phyloP scores from a whole-genome alignment of 2,888 invertebrate species.

The Nymphalis polychloros region DNA sequence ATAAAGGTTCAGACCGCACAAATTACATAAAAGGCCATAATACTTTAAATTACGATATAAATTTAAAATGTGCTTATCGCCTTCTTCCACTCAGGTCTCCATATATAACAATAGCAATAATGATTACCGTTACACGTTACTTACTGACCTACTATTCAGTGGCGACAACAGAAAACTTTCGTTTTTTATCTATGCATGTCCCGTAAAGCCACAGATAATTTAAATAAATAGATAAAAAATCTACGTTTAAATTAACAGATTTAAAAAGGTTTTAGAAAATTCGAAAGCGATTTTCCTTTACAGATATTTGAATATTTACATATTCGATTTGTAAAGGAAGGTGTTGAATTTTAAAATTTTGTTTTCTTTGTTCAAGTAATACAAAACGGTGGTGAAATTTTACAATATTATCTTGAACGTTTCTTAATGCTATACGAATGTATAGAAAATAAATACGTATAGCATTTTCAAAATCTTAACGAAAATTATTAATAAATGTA shows the following conservation, averaged over 20 bases:
- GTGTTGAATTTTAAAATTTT: not conserved
- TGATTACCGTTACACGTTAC: not conserved
- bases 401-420: too few relatives aligned
- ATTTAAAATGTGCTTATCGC: too few relatives aligned
- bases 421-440: too few relatives aligned
- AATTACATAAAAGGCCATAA: too few relatives aligned
- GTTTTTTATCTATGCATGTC: conserved; percentile 57
- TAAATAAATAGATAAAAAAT: conserved; percentile 10
- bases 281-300: conserved; percentile 42
- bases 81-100: too few relatives aligned
- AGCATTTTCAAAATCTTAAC: too few relatives aligned
- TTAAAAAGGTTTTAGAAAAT: conserved; percentile 26
- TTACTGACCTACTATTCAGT: not conserved
- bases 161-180: conserved; percentile 39
- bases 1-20: too few relatives aligned
- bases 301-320: conserved; percentile 44
- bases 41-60: too few relatives aligned
- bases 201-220: conserved; percentile 44
- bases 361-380: not conserved
- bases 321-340: conserved; percentile 29
- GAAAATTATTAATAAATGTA: too few relatives aligned
- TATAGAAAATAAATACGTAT: too few relatives aligned
- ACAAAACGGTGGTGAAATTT: not conserved
- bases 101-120: not conserved
- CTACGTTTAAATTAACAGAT: conserved; percentile 22